Conservation (phyloP, 2,797 vertebrate genomes). For the Hemibagrus guttatus region DNA sequence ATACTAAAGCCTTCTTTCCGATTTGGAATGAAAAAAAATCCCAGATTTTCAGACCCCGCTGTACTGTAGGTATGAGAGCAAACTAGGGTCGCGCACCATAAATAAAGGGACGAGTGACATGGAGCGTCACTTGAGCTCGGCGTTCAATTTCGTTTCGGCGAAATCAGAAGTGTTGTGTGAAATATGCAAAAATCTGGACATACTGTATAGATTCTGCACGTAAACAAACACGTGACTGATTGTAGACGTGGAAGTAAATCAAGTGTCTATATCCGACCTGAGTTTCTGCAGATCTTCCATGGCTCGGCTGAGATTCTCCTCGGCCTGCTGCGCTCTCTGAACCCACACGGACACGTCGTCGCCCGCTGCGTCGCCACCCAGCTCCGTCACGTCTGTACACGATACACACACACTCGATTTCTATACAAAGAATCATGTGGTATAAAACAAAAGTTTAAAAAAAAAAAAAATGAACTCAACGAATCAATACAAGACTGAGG, state of each 20-base stretch:
- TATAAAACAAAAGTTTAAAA: background rate
- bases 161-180: background rate
- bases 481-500: background rate
- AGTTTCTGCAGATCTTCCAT: conserved; percentile 89
- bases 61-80: too few species aligned
- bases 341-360: conserved; percentile 44
- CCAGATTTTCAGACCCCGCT: too few species aligned
- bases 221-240: too few species aligned
- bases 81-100: too few species aligned
- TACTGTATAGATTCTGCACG: background rate
- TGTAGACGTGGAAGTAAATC: too few species aligned
- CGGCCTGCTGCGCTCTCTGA: conserved; percentile 72
- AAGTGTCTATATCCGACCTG: conserved; percentile 71
- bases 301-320: conserved; percentile 81
- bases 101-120: too few species aligned
- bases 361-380: conserved; percentile 66
- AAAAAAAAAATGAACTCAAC: background rate
- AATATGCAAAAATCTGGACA: background rate
- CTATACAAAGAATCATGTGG: background rate
- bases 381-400: conserved; percentile 85
- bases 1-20: too few species aligned
- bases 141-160: background rate
- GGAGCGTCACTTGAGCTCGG: too few species aligned
- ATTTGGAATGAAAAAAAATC: too few species aligned
- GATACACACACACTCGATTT: background rate